A percentile compares a stretch with the other conserved stretches of the same genome.
These are phyloP conservation scores for Fulmarus glacialis DNA, from an alignment of 2,113 vertebrate genomes.

Conservation along the genomic window DNA sequence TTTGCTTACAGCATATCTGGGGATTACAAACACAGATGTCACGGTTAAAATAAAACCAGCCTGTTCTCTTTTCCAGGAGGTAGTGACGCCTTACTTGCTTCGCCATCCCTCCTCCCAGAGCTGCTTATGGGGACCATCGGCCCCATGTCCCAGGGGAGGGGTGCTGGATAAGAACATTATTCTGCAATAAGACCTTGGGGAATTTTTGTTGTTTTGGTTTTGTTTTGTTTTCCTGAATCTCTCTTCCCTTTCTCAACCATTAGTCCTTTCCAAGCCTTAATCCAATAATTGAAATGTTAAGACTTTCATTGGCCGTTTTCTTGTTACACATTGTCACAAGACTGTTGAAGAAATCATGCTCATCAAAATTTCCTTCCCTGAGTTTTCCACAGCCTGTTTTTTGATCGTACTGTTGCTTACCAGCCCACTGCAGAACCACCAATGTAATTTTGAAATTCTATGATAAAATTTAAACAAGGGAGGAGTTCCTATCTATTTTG, in stretches of 20 bases:
- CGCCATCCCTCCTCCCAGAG: fast-evolving
- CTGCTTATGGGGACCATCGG: background rate
- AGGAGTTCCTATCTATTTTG: background rate
- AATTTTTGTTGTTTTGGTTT: background rate
- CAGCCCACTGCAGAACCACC: background rate
- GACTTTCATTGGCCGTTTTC: background rate
- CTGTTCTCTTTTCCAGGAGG: background rate
- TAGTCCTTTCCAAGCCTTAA: background rate
- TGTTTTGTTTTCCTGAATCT: background rate
- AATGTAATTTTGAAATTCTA: background rate
- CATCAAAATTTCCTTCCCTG: background rate
- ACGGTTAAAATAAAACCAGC: background rate
- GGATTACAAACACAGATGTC: background rate
- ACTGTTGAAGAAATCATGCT: background rate
- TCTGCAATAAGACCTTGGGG: background rate
- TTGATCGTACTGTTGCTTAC: background rate
- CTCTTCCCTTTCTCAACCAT: background rate
- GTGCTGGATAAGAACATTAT: background rate
- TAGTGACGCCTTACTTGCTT: background rate
- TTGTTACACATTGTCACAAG: background rate
- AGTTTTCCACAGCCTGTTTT: background rate
- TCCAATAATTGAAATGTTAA: background rate
- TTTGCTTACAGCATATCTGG: background rate
- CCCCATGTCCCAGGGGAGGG: background rate
- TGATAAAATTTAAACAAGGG: background rate